These are phyloP conservation scores for Odontophorus gujanensis DNA, from an alignment of 2,113 vertebrate species.

Conservation along the genomic window DNA sequence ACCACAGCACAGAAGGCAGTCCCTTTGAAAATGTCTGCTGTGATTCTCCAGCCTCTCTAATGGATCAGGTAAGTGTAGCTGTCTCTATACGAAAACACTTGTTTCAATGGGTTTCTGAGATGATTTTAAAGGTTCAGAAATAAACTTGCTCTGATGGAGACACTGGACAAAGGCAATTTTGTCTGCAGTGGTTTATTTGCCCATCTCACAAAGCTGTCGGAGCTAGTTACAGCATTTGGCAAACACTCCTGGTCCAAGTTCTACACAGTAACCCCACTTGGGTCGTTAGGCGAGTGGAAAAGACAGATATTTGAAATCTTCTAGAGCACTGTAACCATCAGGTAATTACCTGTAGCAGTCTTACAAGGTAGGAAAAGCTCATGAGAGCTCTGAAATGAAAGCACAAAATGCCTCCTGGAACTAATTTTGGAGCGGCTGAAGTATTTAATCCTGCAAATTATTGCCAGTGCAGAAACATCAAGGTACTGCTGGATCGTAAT, in stretches of 20 bases:
- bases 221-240: conserved; percentile 23
- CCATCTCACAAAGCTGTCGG: not conserved
- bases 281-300: conserved; percentile 31
- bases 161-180: not conserved
- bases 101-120: not conserved
- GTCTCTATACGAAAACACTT: not conserved
- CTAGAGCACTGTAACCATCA: conserved; percentile 12
- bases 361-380: conserved; percentile 44
- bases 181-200: conserved; percentile 27
- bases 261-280: not conserved
- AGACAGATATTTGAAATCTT: conserved; percentile 62
- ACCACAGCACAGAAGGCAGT: not conserved
- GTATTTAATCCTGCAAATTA: conserved; percentile 72
- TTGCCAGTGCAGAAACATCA: conserved; percentile 51
- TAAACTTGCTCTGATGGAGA: not conserved
- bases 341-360: conserved; percentile 61
- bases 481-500: conserved; percentile 41
- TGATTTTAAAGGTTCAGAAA: not conserved
- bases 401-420: conserved; percentile 59
- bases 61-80: not conserved
- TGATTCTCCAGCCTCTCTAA: not conserved
- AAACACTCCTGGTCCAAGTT: conserved; percentile 40
- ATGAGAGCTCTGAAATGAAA: conserved; percentile 54
- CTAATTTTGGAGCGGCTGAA: conserved; percentile 62
- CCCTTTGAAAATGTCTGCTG: not conserved